Percentiles rank a stretch among this genome's conserved stretches.
Conservation (phyloP, 2,888 invertebrate genomes). For the Trichogramma dendrolimi region DNA sequence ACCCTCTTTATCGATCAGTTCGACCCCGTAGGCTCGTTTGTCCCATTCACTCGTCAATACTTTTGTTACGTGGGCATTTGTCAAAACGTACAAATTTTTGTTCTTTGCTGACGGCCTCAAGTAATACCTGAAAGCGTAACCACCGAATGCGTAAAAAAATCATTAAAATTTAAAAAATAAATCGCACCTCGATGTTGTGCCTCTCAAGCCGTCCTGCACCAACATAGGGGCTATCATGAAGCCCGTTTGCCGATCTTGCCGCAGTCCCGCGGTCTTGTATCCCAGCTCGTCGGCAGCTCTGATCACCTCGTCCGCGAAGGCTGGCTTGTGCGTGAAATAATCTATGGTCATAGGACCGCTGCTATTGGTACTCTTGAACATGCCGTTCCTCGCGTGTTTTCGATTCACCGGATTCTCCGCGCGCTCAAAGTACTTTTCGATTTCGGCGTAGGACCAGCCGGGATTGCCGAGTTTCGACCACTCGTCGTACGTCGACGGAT, state of each 20-base stretch:
- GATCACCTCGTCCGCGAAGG: constrained; percentile 40
- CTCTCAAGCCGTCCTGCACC: constrained; percentile 51
- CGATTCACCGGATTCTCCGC: constrained; percentile 52
- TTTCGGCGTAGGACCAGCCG: constrained; percentile 59
- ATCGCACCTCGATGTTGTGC: constrained; percentile 51
- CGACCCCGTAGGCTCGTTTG: constrained; percentile 59
- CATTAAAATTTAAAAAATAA: not conserved
- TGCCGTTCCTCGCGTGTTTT: constrained; percentile 34
- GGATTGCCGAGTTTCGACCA: constrained; percentile 58
- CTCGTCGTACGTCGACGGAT: constrained; percentile 56
- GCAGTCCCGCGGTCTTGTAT: constrained; percentile 40
- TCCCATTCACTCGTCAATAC: constrained; percentile 43
- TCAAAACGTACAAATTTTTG: constrained; percentile 53
- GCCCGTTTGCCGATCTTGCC: constrained; percentile 46
- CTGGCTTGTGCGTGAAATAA: constrained; percentile 44
- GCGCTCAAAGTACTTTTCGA: constrained; percentile 55
- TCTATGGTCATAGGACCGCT: constrained; percentile 45
- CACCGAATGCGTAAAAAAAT: not conserved
- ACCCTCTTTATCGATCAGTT: constrained; percentile 50
- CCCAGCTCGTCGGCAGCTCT: constrained; percentile 48
- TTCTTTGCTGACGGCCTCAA: constrained; percentile 49
- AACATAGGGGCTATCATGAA: constrained; percentile 52
- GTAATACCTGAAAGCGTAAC: constrained; percentile 49
- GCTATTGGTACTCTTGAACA: constrained; percentile 25
- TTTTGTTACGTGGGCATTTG: constrained; percentile 53